Evolutionary conservation across 2,113 vertebrate genomes (phyloP), one percentile per base, ranked within the genome.

Genomic region (Planiliza haematocheilus): DNA sequence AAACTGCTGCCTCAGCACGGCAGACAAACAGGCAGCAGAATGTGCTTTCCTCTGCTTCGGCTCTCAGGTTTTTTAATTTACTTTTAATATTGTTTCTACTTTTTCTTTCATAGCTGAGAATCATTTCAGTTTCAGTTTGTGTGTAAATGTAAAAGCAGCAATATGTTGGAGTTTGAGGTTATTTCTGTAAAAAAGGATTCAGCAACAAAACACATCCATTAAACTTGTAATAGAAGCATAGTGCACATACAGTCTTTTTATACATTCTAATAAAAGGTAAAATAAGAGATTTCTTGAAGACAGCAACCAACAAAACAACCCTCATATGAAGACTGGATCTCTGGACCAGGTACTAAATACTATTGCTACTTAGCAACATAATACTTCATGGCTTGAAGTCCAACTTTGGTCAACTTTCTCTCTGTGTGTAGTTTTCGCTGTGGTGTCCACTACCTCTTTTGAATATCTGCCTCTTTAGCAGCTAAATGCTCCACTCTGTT

Each of bases 1-100:
- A 73, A 37, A 58, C 63, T 71, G 85, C 85, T 64, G 81, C 70
- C 49, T 91, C 89, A 91, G 89, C 89, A 87, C 43, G 50, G 39
- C 77, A 24, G 12, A 67, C 63, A 67, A 74, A 75, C 52, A 20
- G 70, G 63, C 58, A 65, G 51, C 76, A 81, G 62, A 17, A 72
- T 68, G 48, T 62, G 70, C 74, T 63, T 78, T 69, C 56, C 17
- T 50, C 48, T 55, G 66, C 21, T 64, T 59, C 66, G 50, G 12
- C 4, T 24, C 51, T 68, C 1, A 3, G 51, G 24, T 41, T 69
- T 52, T 71, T 57, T 77, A 24, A 74, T 66, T 68, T 52, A 68
- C 20, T 37, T 75, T 37, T 16, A 51, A 55, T 7, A 16, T 6
- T 10, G 36, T 16, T 14, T 17, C n/a, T 34, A 9, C 9, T 18